These are phyloP conservation scores for Atta texana DNA, from an alignment of 1,140 invertebrate genomes.

Conservation along the genomic window DNA sequence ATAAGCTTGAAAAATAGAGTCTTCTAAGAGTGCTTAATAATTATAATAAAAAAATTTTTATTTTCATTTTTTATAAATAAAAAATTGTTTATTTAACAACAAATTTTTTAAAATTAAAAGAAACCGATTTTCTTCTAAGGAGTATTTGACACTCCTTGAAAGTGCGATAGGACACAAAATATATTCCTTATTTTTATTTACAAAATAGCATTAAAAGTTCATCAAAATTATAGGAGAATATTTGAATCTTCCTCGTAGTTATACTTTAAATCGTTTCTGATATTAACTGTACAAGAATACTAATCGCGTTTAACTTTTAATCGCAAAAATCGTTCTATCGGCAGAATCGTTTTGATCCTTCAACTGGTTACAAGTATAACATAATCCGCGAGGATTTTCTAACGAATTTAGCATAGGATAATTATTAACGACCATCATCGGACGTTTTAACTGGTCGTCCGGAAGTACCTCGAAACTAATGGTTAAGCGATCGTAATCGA, in stretches of 20 bases:
- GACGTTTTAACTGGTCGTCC: conserved; percentile 42
- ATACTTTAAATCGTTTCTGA: not conserved
- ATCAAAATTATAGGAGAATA: too few relatives aligned
- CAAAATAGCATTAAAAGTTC: too few relatives aligned
- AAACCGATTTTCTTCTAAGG: too few relatives aligned
- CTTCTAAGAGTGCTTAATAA: too few relatives aligned
- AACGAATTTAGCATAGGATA: not conserved
- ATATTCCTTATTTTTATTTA: too few relatives aligned
- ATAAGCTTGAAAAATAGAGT: too few relatives aligned
- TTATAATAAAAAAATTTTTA: too few relatives aligned
- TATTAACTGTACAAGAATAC: not conserved
- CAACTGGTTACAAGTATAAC: conserved; percentile 40
- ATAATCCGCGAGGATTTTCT: conserved; percentile 46
- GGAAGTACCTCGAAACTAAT: conserved; percentile 52
- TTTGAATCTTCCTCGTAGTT: not conserved
- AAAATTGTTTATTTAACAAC: too few relatives aligned
- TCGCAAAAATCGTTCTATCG: conserved; percentile 18
- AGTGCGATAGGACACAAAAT: too few relatives aligned
- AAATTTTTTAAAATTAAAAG: not conserved
- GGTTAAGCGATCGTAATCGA: conserved; percentile 53
- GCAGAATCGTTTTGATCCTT: conserved; percentile 37
- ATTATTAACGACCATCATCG: conserved; percentile 54
- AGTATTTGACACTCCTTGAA: too few relatives aligned
- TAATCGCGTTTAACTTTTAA: conserved; percentile 11
- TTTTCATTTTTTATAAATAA: too few relatives aligned